Evolutionary conservation across 2,113 vertebrate species (phyloP), one percentile per base, ranked within the genome.

Genomic region (Anser cygnoides): DNA sequence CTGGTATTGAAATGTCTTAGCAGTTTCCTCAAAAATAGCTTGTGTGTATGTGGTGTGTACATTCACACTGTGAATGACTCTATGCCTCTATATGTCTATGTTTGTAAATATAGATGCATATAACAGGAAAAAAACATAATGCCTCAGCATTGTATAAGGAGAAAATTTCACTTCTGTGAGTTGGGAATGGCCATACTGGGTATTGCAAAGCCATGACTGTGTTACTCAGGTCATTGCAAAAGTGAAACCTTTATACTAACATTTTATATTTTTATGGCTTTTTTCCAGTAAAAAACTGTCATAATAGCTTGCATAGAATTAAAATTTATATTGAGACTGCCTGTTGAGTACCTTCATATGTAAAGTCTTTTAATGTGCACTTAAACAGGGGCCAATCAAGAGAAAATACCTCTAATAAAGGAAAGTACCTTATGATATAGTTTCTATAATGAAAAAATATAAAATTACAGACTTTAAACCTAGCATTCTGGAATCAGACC

Each of bases 1-100:
- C 98, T 98, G 98, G 98, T 98, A 98, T 98, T 98, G 98, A 98
- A 98, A 98, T 98, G 97, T 98, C 98, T 98, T 98, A 98, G 98
- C 98, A 98, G 97, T 98, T 98, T 98, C 97, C 97, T 98, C 97
- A 98, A 98, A 98, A 98, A 98, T 98, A 98, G 96, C 94, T 97
- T 96, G 91, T 96, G 93, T 97, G 96, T 97, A 81, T 97, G 88
- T 87, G 66, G 57, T 85, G 85, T 84, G 80, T 96, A 88, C 3
- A 1, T 95, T 94, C 96, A 80, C 74, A 75, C 92, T 94, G 71
- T 35, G 21, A 92, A 29, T 82, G 95, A 91, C 85, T 79, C 67
- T 79, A 0, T 94, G 81, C 84, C 92, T 97, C 89, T 93, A 10
- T 95, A 84, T 75, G 79, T 90, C 55, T 88, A 20, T 84, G 86